Conservation (phyloP, 2,797 vertebrate genomes). For the Microtus agrestis region DNA sequence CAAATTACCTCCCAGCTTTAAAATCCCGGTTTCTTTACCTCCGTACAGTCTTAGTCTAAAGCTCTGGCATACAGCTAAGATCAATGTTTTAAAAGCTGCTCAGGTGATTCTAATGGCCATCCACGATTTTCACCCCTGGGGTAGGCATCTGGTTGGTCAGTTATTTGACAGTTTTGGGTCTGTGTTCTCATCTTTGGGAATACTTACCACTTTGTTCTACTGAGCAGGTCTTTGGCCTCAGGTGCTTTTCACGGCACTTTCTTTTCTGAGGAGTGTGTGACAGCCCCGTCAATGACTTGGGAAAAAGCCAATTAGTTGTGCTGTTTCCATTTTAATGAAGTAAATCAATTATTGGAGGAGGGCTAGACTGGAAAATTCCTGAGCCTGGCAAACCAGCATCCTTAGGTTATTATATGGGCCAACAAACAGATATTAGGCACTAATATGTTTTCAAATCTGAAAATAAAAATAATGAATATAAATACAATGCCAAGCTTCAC, state of each 20-base stretch:
- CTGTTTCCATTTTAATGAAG: constrained; percentile 66
- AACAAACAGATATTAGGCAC: neutral
- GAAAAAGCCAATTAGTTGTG: constrained; percentile 68
- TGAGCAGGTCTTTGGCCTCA: constrained; percentile 2
- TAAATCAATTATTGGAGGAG: constrained; percentile 48
- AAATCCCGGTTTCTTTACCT: neutral
- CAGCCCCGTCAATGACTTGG: constrained; percentile 16
- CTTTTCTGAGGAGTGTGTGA: neutral
- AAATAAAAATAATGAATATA: constrained; percentile 34
- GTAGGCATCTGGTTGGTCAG: neutral
- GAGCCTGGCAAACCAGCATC: constrained; percentile 6
- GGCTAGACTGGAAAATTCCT: constrained; percentile 74
- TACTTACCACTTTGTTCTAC: neutral
- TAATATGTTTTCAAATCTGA: neutral
- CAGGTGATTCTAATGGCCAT: neutral
- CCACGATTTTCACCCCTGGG: neutral
- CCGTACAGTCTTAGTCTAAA: neutral
- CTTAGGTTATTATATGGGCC: neutral
- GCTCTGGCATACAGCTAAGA: neutral
- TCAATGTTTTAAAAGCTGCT: neutral
- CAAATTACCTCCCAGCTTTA: neutral
- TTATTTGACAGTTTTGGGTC: neutral
- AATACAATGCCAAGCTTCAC: neutral
- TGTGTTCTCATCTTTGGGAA: neutral
- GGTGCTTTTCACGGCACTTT: neutral